These are phyloP conservation scores for Lamprotornis superbus DNA, from an alignment of 2,113 vertebrate species.

Conservation along the genomic window DNA sequence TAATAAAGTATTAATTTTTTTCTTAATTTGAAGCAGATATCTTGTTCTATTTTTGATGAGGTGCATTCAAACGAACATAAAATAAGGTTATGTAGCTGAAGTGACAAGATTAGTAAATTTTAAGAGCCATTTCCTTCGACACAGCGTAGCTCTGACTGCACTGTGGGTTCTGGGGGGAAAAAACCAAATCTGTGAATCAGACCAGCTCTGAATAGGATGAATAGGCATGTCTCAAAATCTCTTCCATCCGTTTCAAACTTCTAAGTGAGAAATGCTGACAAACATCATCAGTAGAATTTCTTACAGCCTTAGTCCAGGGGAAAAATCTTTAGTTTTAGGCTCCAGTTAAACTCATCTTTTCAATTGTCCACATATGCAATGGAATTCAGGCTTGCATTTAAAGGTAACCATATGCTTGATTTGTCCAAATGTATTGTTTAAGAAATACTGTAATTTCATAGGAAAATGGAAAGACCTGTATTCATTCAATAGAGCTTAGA, in stretches of 20 bases:
- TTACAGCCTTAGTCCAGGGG: neutral
- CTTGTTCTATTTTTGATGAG: neutral
- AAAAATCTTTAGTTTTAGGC: neutral
- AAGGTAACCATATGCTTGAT: neutral
- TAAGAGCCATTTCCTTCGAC: too few relatives aligned
- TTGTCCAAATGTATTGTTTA: neutral
- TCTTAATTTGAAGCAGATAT: neutral
- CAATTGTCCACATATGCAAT: neutral
- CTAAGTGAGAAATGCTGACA: neutral
- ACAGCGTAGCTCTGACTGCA: neutral
- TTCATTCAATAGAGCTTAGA: neutral
- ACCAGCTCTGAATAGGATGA: neutral
- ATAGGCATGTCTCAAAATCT: neutral
- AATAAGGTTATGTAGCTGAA: neutral
- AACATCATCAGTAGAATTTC: neutral
- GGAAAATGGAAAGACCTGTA: neutral
- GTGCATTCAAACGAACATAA: neutral
- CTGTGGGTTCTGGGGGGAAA: neutral
- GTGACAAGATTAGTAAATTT: neutral
- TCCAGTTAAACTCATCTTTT: neutral
- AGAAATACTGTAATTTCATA: neutral
- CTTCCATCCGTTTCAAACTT: neutral
- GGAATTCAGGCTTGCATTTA: neutral
- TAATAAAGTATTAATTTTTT: conserved; percentile 11
- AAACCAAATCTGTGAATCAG: too few relatives aligned